These are phyloP conservation scores for Turritopsis rubra DNA, from an alignment of 30 jellyfish, hydroid and myxozoan species.

Conservation along the genomic window DNA sequence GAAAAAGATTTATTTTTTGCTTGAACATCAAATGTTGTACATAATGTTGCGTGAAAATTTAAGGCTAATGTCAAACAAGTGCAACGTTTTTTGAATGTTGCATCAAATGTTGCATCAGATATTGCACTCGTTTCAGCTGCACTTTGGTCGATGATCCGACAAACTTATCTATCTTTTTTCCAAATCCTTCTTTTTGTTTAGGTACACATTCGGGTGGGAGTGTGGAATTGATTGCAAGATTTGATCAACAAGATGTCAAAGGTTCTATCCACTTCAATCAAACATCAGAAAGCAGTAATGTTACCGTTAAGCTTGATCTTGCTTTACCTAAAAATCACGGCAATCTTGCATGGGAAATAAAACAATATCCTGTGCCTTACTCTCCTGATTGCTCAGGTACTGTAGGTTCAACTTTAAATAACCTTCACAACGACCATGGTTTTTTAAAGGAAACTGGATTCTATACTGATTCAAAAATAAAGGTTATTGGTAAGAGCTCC, in stretches of 20 bases:
- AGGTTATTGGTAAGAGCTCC: neutral
- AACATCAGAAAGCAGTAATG: constrained; percentile 12
- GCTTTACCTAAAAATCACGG: neutral
- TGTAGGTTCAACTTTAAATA: neutral
- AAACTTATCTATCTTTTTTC: too few species aligned
- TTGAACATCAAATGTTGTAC: too few species aligned
- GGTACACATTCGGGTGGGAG: neutral
- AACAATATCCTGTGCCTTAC: neutral
- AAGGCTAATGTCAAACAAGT: too few species aligned
- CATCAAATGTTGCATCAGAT: too few species aligned
- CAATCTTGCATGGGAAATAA: neutral
- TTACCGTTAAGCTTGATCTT: neutral
- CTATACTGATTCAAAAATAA: neutral
- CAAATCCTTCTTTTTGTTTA: too few species aligned
- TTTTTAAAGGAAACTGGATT: neutral
- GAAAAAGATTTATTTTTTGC: too few species aligned
- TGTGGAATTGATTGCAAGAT: neutral
- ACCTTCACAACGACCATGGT: neutral
- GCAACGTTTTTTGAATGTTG: too few species aligned
- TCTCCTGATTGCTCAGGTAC: neutral
- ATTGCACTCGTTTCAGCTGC: too few species aligned
- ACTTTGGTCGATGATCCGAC: too few species aligned
- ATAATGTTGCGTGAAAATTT: too few species aligned
- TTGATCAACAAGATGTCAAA: neutral
- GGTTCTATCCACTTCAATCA: constrained; percentile 6